phyloP scores from a whole-genome alignment of 2,888 invertebrate species.

The Lithophane leautieri region DNA sequence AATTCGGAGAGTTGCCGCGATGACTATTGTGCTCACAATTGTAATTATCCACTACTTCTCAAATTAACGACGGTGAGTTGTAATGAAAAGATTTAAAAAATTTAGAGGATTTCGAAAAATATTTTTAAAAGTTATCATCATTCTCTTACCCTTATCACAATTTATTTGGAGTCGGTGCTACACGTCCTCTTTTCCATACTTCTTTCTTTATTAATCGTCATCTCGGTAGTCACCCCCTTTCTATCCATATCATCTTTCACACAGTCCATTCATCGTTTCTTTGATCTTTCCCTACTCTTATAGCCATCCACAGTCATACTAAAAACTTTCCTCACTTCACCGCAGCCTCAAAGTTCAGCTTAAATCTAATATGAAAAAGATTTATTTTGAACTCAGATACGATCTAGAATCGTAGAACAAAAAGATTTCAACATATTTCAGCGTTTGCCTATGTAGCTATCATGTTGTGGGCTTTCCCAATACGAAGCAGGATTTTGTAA shows the following conservation, averaged over 20 bases:
- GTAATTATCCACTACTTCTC: slow-evolving; percentile 44
- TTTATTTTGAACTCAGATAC: neutral
- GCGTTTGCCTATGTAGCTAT: neutral
- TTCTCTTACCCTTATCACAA: neutral
- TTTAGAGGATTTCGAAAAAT: neutral
- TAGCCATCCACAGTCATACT: neutral
- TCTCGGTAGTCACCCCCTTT: neutral
- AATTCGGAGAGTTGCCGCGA: slow-evolving; percentile 58
- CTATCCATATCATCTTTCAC: neutral
- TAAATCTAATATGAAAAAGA: neutral
- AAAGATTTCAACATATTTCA: neutral
- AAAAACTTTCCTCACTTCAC: neutral
- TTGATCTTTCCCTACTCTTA: neutral
- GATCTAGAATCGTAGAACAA: neutral
- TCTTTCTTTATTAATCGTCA: neutral
- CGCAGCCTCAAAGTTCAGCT: neutral
- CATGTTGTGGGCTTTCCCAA: too few relatives aligned
- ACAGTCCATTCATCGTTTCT: neutral
- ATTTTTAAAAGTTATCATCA: neutral
- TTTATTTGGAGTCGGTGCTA: neutral
- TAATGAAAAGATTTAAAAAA: neutral
- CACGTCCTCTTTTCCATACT: neutral
- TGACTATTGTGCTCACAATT: slow-evolving; percentile 53
- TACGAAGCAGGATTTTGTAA: too few relatives aligned
- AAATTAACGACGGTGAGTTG: slow-evolving; percentile 26